These are phyloP conservation scores for Aphelocoma californica DNA, from an alignment of 2,797 vertebrate genomes.

Conservation along the genomic window DNA sequence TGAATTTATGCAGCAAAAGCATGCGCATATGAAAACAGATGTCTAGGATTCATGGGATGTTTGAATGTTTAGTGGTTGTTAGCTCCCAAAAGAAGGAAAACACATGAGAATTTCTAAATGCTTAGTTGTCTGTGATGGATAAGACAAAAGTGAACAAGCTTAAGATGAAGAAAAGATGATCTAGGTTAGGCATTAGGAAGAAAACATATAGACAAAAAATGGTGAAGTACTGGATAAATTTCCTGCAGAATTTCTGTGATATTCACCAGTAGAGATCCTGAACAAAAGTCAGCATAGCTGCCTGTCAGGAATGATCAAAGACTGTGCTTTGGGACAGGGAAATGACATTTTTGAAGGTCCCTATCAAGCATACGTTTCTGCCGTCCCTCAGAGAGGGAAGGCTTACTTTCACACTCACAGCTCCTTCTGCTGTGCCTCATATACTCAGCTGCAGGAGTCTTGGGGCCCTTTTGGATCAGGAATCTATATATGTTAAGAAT, in stretches of 20 bases:
- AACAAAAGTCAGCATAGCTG: not conserved
- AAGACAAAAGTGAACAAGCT: not conserved
- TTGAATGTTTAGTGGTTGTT: not conserved
- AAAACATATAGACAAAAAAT: not conserved
- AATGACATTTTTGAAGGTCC: not conserved
- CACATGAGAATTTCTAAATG: conserved; percentile 1
- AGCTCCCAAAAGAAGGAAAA: not conserved
- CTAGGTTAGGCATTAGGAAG: not conserved
- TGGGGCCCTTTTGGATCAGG: not conserved
- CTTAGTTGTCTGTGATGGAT: not conserved
- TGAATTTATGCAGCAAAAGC: not conserved
- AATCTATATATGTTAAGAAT: not conserved
- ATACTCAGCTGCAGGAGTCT: not conserved
- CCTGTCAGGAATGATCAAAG: not conserved
- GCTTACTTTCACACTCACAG: not conserved
- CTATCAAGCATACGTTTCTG: not conserved
- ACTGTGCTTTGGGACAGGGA: not conserved
- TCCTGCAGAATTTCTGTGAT: not conserved
- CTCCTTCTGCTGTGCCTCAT: not conserved
- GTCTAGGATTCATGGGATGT: not conserved
- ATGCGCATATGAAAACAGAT: not conserved
- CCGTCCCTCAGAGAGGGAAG: not conserved
- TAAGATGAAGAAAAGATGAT: not conserved
- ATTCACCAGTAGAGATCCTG: not conserved
- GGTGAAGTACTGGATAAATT: not conserved